These are phyloP conservation scores for Sminthopsis crassicaudata DNA, from an alignment of 2,113 vertebrate genomes.

Conservation along the genomic window DNA sequence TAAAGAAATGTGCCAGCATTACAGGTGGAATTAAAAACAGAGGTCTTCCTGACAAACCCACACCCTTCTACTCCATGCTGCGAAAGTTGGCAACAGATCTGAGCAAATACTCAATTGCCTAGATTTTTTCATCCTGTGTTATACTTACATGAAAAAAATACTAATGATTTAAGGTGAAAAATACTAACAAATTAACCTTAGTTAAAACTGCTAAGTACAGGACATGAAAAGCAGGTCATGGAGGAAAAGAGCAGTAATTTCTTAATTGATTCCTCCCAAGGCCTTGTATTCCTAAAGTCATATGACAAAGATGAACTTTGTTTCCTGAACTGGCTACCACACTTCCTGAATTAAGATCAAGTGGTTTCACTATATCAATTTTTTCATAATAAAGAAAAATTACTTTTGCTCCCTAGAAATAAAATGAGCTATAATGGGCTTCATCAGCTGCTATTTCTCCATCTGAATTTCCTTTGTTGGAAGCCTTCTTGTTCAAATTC, in stretches of 20 bases:
- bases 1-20: neutral
- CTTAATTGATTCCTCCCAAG: conserved; percentile 27
- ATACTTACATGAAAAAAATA: neutral
- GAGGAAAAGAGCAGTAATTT: conserved; percentile 43
- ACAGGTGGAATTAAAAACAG: neutral
- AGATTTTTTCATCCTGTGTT: neutral
- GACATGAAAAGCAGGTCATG: neutral
- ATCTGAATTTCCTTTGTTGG: conserved; percentile 14
- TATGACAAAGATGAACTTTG: conserved; percentile 38
- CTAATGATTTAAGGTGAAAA: neutral
- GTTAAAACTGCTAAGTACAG: neutral
- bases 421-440: conserved; percentile 24
- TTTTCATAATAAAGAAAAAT: conserved; percentile 52
- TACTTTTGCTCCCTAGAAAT: conserved; percentile 24
- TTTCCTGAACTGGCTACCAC: conserved; percentile 18
- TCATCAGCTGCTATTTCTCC: neutral
- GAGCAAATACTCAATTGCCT: neutral
- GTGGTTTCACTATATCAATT: neutral
- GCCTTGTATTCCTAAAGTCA: conserved; percentile 10
- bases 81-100: neutral
- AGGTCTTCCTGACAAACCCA: neutral
- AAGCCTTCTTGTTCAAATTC: neutral
- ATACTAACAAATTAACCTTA: neutral
- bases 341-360: conserved; percentile 15
- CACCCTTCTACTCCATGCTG: neutral